Evolutionary conservation across 2,888 invertebrate genomes (phyloP), one percentile per base, ranked within the genome.

Genomic region (Heliconius ethilla): DNA sequence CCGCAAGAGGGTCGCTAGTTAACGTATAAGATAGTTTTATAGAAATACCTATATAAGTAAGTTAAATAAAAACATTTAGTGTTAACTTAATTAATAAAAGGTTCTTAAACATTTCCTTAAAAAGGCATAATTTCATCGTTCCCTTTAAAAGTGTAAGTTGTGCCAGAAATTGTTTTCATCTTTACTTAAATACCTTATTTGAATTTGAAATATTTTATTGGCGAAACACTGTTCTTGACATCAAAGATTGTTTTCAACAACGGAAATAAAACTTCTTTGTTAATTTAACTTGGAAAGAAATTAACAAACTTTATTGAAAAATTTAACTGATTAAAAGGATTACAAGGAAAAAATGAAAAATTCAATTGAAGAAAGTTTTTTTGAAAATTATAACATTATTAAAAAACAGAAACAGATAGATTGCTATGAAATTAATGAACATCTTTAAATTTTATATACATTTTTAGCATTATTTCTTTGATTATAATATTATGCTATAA

Each of bases 251-350:
- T 65, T 75, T 55, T 7, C 7, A 67, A 78, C 72, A 70, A 63
- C 72, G 63, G 27, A 75, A 76, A 67, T 37, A 73, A 75, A 78
- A 81, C n/a, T 80, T 76, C 51, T 82, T 78, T 83, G 65, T 70
- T 79, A 55, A 69, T 75, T 69, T 51, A 75, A 78, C 69, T 74
- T 27, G 37, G 3, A 62, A 63, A 63, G 13, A 37, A 62, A 40
- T 73, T 40, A 73, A 73, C 33, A 63, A 73, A 63, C n/a, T 25
- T 55, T 11, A 55, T 72, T 72, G 9, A 55, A 55, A n/a, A 29
- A 29, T 55, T 29, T 51, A 29, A 55, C 13, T 72, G 7, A 33
- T 59, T 27, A 33, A 51, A 51, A 9, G 45, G 18, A 15, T 10
- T 45, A 29, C 7, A 33, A 22, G 9, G 9, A 1, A 66, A 66